Evolutionary conservation across 2,888 invertebrate species (phyloP), one percentile per base, ranked within the genome.

Genomic region (Drosophila quinaria): DNA sequence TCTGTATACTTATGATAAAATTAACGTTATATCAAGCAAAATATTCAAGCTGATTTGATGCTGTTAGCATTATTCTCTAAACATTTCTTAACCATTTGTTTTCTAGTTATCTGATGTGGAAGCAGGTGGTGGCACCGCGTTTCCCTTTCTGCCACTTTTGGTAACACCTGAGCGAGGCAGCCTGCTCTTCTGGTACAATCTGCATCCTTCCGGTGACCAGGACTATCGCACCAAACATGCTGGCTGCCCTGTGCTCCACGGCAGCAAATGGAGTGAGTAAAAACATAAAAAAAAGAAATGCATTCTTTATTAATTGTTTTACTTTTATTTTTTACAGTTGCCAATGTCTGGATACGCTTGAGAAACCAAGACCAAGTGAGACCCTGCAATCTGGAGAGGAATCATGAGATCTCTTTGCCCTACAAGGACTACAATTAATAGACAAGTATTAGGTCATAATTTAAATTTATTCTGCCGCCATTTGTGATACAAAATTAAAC

Each of bases 121-220:
- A 41, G 98, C 97, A 91, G 99, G 99, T 1, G 99, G 99, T 11
- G 98, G 98, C 2, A 99, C 99, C 0, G 99, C 99, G 8, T 99
- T 99, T 93, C 97, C 99, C 1, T 95, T 95, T 80, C 94, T 99
- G 13, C 96, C 96, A 1, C 94, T 97, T 39, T 95, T 97, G 42
- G 94, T 99, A 54, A 97, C 96, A 94, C 99, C 99, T 0, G 94
- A 95, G 86, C 97, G 97, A 90, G 95, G 95, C 41, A 92, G 94
- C 39, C 94, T 91, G 10, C 78, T 92, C n/a, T 89, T 92, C 44
- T 92, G 92, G 92, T 86, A 91, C 54, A 92, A 92, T 64, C 74
- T 92, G 1, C 91, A 92, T 78, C 50, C 66, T 0, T 90, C 90
- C 0, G 91, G 87, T 2, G 89, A 90, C 50, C 72, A 47, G 6